A percentile compares a stretch with the other conserved stretches of the same genome.
These are phyloP conservation scores for Hystrix cristata DNA, from an alignment of 2,113 vertebrate genomes.

Conservation along the genomic window DNA sequence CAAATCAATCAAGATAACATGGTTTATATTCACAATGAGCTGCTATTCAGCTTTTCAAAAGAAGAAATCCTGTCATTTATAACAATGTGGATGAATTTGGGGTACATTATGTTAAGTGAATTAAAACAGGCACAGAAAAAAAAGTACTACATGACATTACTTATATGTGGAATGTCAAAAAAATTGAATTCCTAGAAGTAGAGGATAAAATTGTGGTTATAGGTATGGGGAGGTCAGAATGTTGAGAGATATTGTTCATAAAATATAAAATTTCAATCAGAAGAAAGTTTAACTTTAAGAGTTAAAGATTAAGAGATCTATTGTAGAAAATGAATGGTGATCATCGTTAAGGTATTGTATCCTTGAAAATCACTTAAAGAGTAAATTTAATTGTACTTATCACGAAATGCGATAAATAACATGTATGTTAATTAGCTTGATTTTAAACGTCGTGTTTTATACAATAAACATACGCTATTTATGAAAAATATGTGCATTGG, in stretches of 20 bases:
- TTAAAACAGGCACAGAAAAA: not conserved
- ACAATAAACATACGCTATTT: not conserved
- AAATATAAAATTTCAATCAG: not conserved
- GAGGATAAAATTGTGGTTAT: not conserved
- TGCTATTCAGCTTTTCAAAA: not conserved
- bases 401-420: not conserved
- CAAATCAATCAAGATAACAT: not conserved
- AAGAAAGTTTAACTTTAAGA: too few relatives aligned
- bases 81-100: not conserved
- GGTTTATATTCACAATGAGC: too few relatives aligned
- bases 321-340: not conserved
- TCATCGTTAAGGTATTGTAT: not conserved
- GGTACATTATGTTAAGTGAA: not conserved
- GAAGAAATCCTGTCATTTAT: not conserved
- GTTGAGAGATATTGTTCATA: not conserved
- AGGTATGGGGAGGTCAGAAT: not conserved
- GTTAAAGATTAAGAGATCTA: not conserved
- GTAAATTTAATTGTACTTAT: not conserved
- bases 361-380: not conserved
- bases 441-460: not conserved
- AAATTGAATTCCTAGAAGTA: not conserved
- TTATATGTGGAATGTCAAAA: not conserved
- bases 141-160: not conserved
- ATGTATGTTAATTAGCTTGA: not conserved
- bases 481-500: not conserved